Conservation (phyloP, 2,888 invertebrate genomes). For the Biston betularia region DNA sequence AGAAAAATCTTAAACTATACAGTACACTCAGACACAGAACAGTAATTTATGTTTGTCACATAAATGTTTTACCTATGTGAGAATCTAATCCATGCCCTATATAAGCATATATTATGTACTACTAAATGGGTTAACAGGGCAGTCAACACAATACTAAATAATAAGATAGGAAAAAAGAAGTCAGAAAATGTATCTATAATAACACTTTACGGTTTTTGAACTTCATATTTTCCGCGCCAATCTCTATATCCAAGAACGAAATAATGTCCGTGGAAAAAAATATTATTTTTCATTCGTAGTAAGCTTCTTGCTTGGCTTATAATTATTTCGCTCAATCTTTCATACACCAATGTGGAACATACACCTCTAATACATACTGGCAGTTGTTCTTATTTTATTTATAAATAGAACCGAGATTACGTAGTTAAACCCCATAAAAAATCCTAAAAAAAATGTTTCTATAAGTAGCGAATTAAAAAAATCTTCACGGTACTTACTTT, state of each 20-base stretch:
- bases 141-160: too few relatives aligned
- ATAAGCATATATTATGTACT: too few relatives aligned
- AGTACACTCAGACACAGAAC: too few relatives aligned
- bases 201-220: neutral
- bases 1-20: too few relatives aligned
- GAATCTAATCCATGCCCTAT: too few relatives aligned
- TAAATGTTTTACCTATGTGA: too few relatives aligned
- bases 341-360: slow-evolving; percentile 50
- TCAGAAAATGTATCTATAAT: too few relatives aligned
- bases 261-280: slow-evolving; percentile 48
- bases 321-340: slow-evolving; percentile 52
- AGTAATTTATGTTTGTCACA: too few relatives aligned
- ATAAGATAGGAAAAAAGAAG: too few relatives aligned
- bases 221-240: slow-evolving; percentile 20
- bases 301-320: slow-evolving; percentile 26
- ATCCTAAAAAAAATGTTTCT: neutral
- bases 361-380: slow-evolving; percentile 12
- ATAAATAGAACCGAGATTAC: slow-evolving; percentile 3
- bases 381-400: slow-evolving; percentile 15
- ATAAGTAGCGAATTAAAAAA: neutral
- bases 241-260: slow-evolving; percentile 33
- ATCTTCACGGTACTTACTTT: neutral
- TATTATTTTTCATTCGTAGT: slow-evolving; percentile 44
- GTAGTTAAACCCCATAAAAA: neutral
- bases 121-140: too few relatives aligned